Evolutionary conservation across 2,797 vertebrate species (phyloP), one percentile per base, ranked within the genome.

Genomic region (Myripristis murdjan): DNA sequence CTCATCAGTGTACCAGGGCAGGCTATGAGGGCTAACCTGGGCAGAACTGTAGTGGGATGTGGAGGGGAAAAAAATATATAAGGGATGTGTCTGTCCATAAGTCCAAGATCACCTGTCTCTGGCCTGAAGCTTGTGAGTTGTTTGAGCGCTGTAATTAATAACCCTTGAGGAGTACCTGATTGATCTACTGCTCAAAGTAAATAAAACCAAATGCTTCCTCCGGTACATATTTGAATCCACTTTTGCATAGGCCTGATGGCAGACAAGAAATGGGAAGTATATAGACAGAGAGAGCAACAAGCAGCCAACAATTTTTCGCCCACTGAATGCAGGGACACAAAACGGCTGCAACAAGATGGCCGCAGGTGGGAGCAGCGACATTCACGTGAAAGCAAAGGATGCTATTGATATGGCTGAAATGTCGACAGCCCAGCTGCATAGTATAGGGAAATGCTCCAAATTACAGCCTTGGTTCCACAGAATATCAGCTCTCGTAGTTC

Each of bases 231-330:
- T 68, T 23, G 81, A 87, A 64, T 78, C 11, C 10, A 65, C 63
- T 85, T 83, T 92, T 91, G 88, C 88, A 91, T 89, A 91, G 86
- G 79, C 87, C 81, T 61, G 4, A 31, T 31, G 43, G 69, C 68
- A 81, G 60, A 83, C 31, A 4, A 72, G 43, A 82, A 24, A 16
- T 55, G 26, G 31, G 20, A 6, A 16, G 39, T 28, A 43, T 46
- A 31, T 33, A 57, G 15, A 33, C 8, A 31, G 26, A 51, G 28
- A 43, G 70, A 84, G 64, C 63, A 22, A 55, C 2, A 58, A 35
- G 46, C 43, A 61, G 52, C 51, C 51, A 23, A 75, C n/a, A 60
- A 76, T 71, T 35, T 14, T 12, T 79, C 58, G 68, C n/a, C n/a
- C n/a, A n/a, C n/a, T n/a, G n/a, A n/a, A n/a, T n/a, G 61, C 23